Evolutionary conservation across 2,888 invertebrate species (phyloP).

Genomic region (Mesorhabditis spiculigera): DNA sequence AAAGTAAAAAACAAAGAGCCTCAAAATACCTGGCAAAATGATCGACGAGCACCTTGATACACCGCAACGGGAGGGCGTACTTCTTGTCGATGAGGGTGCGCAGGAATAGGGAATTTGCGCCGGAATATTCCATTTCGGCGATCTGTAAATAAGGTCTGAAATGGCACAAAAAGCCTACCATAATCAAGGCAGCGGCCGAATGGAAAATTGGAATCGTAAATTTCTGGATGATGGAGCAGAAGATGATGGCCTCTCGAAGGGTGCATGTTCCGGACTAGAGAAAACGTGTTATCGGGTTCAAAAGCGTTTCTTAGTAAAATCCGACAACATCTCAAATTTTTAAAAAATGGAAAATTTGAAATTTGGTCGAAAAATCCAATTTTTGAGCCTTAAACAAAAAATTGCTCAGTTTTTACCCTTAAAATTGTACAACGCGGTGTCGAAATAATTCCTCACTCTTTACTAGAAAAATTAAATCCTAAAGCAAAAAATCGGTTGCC

Average conservation of each 20-base stretch:
- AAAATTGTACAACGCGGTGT: too few relatives aligned
- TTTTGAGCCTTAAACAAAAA: too few relatives aligned
- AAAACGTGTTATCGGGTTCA: slow-evolving; percentile 17
- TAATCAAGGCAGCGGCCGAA: slow-evolving; percentile 81
- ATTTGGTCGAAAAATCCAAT: too few relatives aligned
- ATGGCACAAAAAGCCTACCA: slow-evolving; percentile 22
- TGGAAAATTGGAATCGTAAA: slow-evolving; percentile 90
- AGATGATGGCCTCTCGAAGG: slow-evolving; percentile 87
- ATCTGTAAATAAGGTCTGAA: slow-evolving; percentile 70
- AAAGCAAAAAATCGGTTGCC: too few relatives aligned
- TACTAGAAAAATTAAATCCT: too few relatives aligned
- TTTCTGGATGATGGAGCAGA: slow-evolving; percentile 84
- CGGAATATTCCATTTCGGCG: slow-evolving; percentile 94
- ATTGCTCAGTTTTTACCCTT: too few relatives aligned
- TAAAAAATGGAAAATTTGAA: too few relatives aligned
- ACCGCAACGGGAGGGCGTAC: slow-evolving; percentile 90
- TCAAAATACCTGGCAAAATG: slow-evolving; percentile 78
- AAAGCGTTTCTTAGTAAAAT: background rate
- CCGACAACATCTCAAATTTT: too few relatives aligned
- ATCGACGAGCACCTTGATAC: slow-evolving; percentile 87
- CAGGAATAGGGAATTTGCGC: slow-evolving; percentile 90
- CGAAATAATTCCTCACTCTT: too few relatives aligned
- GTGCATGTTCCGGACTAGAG: slow-evolving; percentile 83
- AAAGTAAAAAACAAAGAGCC: background rate
- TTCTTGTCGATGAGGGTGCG: slow-evolving; percentile 92